Conservation (phyloP, 1,140 invertebrate species). For the Halesus radiatus region DNA sequence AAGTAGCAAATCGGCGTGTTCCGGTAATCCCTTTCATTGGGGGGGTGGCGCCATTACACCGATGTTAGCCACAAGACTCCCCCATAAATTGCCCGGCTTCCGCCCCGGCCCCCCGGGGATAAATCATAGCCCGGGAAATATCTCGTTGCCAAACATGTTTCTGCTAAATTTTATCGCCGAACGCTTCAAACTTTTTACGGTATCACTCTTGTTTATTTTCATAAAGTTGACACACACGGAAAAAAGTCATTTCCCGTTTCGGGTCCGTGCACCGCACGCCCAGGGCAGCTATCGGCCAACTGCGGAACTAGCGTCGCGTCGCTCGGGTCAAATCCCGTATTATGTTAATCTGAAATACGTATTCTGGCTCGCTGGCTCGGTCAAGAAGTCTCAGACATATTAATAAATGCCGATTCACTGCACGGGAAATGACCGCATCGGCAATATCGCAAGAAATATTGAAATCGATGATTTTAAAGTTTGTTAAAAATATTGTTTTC, state of each 20-base stretch:
- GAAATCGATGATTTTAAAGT: too few species aligned
- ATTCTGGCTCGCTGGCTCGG: too few species aligned
- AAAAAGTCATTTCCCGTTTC: constrained; percentile 36
- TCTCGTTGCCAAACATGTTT: constrained; percentile 45
- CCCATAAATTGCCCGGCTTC: constrained; percentile 37
- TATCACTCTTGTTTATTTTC: constrained; percentile 37
- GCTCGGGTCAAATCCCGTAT: too few species aligned
- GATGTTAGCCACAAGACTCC: constrained; percentile 37
- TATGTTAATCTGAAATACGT: too few species aligned
- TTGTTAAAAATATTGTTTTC: too few species aligned
- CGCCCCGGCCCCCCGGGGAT: constrained; percentile 26
- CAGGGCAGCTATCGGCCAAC: neutral
- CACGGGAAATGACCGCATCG: too few species aligned
- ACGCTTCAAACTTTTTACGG: constrained; percentile 45
- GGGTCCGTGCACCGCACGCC: neutral
- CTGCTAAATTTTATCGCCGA: constrained; percentile 43
- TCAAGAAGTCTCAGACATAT: too few species aligned
- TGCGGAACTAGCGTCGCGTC: too few species aligned
- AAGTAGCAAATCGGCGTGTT: constrained; percentile 36
- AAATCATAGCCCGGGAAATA: constrained; percentile 41
- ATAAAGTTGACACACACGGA: constrained; percentile 38
- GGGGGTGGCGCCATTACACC: constrained; percentile 35
- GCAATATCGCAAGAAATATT: too few species aligned
- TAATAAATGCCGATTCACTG: too few species aligned
- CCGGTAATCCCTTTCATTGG: constrained; percentile 37